These are phyloP conservation scores for Triplophysa yarkandensis DNA, from an alignment of 2,797 vertebrate genomes.

Conservation along the genomic window DNA sequence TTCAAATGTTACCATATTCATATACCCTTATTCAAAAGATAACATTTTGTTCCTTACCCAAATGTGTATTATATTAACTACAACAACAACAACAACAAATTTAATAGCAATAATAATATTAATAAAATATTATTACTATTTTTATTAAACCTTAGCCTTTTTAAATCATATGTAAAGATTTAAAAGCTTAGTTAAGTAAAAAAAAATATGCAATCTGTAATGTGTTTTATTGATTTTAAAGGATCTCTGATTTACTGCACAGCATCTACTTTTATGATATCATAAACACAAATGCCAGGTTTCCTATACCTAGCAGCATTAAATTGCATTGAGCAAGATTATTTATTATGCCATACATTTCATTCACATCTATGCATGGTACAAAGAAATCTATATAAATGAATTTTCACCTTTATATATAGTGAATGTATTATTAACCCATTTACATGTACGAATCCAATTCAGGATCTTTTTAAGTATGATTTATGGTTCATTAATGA, in stretches of 20 bases:
- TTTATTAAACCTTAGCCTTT: not conserved
- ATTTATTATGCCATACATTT: not conserved
- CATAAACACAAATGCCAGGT: not conserved
- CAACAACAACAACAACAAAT: too few species aligned
- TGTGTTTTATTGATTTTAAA: not conserved
- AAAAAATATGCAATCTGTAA: not conserved
- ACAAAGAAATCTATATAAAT: not conserved
- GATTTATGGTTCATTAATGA: slow-evolving; percentile 19
- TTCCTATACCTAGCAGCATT: not conserved
- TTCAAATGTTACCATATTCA: too few species aligned
- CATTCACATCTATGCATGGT: not conserved
- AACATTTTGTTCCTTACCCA: too few species aligned
- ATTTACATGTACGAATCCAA: not conserved
- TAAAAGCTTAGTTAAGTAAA: not conserved
- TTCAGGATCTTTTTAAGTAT: not conserved
- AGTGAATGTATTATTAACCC: slow-evolving; percentile 34
- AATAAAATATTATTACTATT: not conserved
- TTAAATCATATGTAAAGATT: not conserved
- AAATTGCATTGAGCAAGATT: not conserved
- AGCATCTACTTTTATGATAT: not conserved
- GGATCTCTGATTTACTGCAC: not conserved
- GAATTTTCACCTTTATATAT: not conserved
- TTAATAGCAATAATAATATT: too few species aligned
- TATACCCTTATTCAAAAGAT: too few species aligned
- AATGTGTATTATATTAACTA: too few species aligned